Evolutionary conservation across 2,888 invertebrate genomes (phyloP), one percentile per base, ranked within the genome.

Genomic region (Osedax fenrisi): DNA sequence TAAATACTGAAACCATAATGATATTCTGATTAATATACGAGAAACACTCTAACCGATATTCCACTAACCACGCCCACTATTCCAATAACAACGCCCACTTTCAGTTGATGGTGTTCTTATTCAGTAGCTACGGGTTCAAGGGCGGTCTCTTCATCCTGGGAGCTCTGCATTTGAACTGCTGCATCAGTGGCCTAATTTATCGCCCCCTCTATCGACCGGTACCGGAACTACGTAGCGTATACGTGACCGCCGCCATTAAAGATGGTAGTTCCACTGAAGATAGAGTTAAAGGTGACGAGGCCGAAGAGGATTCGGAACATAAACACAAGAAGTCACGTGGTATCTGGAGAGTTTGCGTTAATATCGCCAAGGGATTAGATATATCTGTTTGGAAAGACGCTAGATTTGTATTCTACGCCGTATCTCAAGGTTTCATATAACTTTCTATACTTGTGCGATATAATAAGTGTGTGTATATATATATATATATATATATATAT

Each of bases 51-150:
- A n/a, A n/a, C n/a, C n/a, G n/a, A n/a, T n/a, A n/a, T n/a, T n/a
- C n/a, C n/a, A n/a, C n/a, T n/a, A n/a, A n/a, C n/a, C n/a, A n/a
- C n/a, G n/a, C n/a, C n/a, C n/a, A n/a, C n/a, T n/a, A n/a, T n/a
- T n/a, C n/a, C n/a, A n/a, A n/a, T n/a, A n/a, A n/a, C n/a, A n/a
- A n/a, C n/a, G n/a, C 17, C 41, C 41, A 41, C 17, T 41, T 10
- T 10, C 17, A 41, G 41, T 23, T 74, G 2, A 25, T 74, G 70
- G 22, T 59, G 13, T 74, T 72, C 25, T 67, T 74, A 13, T 70
- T 69, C 61, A 26, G 27, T 10, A n/a, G 56, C 22, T 74, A 74
- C 56, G 69, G 74, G n/a, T 74, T 59, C 56, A 70, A 70, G 23
- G 71, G 74, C 22, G 74, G 24, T 2, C 25, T 74, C 26, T 22